phyloP scores from a whole-genome alignment of 2,888 invertebrate species.

The Volucella bombylans region DNA sequence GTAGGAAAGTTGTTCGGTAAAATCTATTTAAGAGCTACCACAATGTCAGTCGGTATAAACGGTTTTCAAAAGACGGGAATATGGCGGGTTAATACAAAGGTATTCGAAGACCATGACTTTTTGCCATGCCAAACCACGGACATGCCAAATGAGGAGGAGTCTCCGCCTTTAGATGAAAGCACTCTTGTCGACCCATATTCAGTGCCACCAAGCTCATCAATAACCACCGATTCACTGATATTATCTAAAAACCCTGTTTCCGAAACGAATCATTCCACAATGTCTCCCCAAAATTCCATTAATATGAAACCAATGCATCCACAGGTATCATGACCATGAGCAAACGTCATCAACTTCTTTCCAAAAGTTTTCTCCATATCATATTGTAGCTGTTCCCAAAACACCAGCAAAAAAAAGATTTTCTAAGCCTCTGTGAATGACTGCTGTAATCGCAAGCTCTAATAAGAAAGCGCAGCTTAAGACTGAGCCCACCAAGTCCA shows the following conservation, averaged over 20 bases:
- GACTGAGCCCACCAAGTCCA: too few relatives aligned
- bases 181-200: neutral
- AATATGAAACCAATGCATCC: neutral
- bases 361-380: neutral
- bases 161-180: neutral
- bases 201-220: neutral
- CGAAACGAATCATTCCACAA: neutral
- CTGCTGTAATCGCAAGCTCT: too few relatives aligned
- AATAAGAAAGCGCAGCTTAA: too few relatives aligned
- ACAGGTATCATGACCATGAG: neutral
- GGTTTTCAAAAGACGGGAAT: neutral
- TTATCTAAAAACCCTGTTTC: too few relatives aligned
- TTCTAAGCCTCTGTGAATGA: too few relatives aligned
- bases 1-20: too few relatives aligned
- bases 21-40: neutral
- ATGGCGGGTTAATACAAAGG: neutral
- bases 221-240: too few relatives aligned
- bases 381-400: too few relatives aligned
- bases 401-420: too few relatives aligned
- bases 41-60: slow-evolving; percentile 1
- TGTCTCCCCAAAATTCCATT: neutral
- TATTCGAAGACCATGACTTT: neutral
- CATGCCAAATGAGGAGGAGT: neutral
- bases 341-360: slow-evolving; percentile 1
- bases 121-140: neutral